Evolutionary conservation across 1,140 invertebrate genomes (phyloP), one percentile per base, ranked within the genome.

Genomic region (Trypoxylus dichotomus): DNA sequence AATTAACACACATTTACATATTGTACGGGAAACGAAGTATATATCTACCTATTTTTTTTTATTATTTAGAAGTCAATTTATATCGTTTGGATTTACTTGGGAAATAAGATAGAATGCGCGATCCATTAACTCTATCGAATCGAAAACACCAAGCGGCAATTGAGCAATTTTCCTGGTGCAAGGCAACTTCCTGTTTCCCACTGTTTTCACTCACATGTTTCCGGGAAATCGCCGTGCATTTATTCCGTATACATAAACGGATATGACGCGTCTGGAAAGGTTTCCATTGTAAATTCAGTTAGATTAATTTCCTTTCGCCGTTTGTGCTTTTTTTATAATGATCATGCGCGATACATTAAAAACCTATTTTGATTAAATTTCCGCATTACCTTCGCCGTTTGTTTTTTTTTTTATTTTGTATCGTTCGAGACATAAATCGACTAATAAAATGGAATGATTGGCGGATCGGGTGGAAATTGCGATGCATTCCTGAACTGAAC

Each of bases 361-460:
- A 37, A 37, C 32, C 32, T 37, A 37, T 37, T 8, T 37, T 37
- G 32, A 37, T 5, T 37, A 37, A 37, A 37, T 37, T 8, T 8
- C 10, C 32, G 32, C 10, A 7, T 37, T 37, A 37, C 10, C 3
- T 8, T 37, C 32, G 10, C 32, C 10, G 10, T 37, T 37, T 37
- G 10, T 37, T 37, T 37, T 8, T 37, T 37, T 5, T 37, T 37
- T 37, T 37, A 47, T 47, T 47, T 19, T 47, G 43, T 47, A 47
- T 7, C 13, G 43, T 47, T 47, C 3, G n/a, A 47, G 60, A 63
- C 24, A 63, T 47, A 75, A 79, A 79, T 79, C 54, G 74, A 73
- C 63, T 42, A 79, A 76, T 79, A 79, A 79, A 79, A 73, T 43
- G 73, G 54, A 76, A 77, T 27, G 75, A 78, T 81, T 80, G 47